These are phyloP conservation scores for Ephestia elutella DNA, from an alignment of 1,140 invertebrate species.

Conservation along the genomic window DNA sequence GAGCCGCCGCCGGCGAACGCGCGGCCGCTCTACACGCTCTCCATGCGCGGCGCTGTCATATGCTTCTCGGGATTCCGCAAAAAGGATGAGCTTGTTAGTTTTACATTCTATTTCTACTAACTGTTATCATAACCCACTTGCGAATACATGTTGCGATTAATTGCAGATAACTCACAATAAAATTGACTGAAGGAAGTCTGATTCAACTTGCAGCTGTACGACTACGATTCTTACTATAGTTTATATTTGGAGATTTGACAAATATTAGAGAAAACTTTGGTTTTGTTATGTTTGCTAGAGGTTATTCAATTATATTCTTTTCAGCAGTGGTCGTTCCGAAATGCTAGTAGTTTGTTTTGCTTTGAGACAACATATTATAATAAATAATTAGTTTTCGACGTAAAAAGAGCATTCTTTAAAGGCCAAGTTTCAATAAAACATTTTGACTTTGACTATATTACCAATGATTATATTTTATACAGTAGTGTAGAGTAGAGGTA, in stretches of 20 bases:
- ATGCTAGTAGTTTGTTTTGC: too few relatives aligned
- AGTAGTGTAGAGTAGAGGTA: too few relatives aligned
- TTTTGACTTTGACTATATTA: too few relatives aligned
- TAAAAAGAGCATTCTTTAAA: too few relatives aligned
- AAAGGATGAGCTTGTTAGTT: slow-evolving; percentile 86
- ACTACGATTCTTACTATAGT: background rate
- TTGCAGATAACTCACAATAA: background rate
- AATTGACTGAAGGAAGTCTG: background rate
- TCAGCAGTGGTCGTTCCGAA: too few relatives aligned
- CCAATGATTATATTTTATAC: too few relatives aligned
- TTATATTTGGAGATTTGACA: background rate
- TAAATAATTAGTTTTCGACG: too few relatives aligned
- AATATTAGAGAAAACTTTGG: background rate
- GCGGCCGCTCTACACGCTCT: slow-evolving; percentile 88
- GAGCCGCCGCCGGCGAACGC: slow-evolving; percentile 80
- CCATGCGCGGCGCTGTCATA: slow-evolving; percentile 89
- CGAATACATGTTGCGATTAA: background rate
- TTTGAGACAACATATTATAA: too few relatives aligned
- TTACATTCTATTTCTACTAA: background rate
- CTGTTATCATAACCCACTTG: background rate
- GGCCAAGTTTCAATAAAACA: too few relatives aligned
- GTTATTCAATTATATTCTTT: too few relatives aligned
- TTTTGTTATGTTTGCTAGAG: too few relatives aligned
- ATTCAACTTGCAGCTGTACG: background rate
- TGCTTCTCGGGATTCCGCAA: slow-evolving; percentile 93